Evolutionary conservation across 2,797 vertebrate genomes (phyloP), one percentile per base, ranked within the genome.

Genomic region (Xyrichtys novacula): DNA sequence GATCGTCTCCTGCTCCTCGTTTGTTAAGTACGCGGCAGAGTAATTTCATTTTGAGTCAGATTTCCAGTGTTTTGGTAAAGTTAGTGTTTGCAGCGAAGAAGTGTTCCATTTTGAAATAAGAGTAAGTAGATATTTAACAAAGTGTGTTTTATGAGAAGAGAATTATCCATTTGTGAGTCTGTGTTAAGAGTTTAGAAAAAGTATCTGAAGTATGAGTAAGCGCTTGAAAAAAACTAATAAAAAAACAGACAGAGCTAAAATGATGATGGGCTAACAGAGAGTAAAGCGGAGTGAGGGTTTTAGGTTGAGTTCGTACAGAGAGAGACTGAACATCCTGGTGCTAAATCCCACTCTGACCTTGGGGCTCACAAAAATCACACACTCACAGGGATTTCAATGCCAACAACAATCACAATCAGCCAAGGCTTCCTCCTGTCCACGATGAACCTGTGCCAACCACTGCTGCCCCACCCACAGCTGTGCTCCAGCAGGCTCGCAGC

Each of bases 391-490:
- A 40, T 38, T 19, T 34, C 5, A 1, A 15, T 54, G 81, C 81
- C 78, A 88, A 20, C 48, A 70, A 46, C 71, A 76, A 58, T 87
- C 75, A 79, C 29, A 44, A 14, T 42, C 36, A 73, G 69, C 43
- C 52, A 65, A 63, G 60, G 55, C 16, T 44, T 60, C 71, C 70
- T 84, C 76, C 76, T 69, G 78, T 50, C 80, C 61, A 36, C 25
- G 8, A 15, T 63, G 74, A 69, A 56, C 65, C 62, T 70, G 55
- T 62, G 71, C 69, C 73, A 78, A 61, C 9, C 0, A 42, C 64
- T 49, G 40, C 6, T 8, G 60, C 74, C 69, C 58, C 81, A 48
- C 78, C 77, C 78, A 81, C 85, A 19, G 38, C 49, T 7, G 28
- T 29, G 69, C 7, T 26, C 31, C 74, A 61, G 72, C 60, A 78